Evolutionary conservation across 2,888 invertebrate genomes (phyloP).

Genomic region (Athripsodes cinereus): DNA sequence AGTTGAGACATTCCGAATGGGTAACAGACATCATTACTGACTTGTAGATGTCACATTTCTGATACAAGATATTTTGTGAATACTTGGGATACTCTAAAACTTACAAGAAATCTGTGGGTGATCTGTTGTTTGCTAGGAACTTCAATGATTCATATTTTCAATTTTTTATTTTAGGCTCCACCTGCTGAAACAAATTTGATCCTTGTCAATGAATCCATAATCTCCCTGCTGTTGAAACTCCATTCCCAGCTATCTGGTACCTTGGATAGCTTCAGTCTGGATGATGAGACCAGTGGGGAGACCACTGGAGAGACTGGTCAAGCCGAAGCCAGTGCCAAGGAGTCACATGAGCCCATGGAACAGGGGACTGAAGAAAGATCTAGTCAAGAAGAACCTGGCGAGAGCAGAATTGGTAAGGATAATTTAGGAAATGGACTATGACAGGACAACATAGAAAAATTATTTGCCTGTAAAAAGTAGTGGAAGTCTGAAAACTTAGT

Average conservation of each 20-base stretch:
- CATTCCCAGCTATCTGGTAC: slow-evolving; percentile 84
- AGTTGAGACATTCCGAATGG: too few relatives aligned
- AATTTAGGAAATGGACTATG: too few relatives aligned
- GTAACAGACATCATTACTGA: too few relatives aligned
- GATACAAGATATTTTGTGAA: too few relatives aligned
- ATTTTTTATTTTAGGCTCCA: slow-evolving; percentile 11
- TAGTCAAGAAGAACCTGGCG: not conserved
- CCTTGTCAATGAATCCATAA: slow-evolving; percentile 78
- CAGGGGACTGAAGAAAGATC: not conserved
- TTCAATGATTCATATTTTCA: too few relatives aligned
- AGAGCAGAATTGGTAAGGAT: slow-evolving; percentile 9
- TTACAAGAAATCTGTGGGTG: too few relatives aligned
- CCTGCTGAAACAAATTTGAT: slow-evolving; percentile 35
- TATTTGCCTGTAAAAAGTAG: too few relatives aligned
- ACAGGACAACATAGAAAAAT: too few relatives aligned
- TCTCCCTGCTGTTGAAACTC: slow-evolving; percentile 80
- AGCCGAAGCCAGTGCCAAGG: slow-evolving; percentile 30
- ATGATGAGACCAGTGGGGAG: slow-evolving; percentile 37
- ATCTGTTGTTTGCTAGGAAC: too few relatives aligned
- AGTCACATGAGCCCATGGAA: slow-evolving; percentile 7
- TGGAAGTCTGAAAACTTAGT: too few relatives aligned
- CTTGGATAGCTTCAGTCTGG: slow-evolving; percentile 71
- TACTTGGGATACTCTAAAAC: too few relatives aligned
- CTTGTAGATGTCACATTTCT: too few relatives aligned
- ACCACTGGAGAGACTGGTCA: not conserved